Evolutionary conservation across 37 sponge, comb jelly and placozoan species (phyloP), one percentile per base, ranked within the genome.

Genomic region (Halisarca cf. caerulea): DNA sequence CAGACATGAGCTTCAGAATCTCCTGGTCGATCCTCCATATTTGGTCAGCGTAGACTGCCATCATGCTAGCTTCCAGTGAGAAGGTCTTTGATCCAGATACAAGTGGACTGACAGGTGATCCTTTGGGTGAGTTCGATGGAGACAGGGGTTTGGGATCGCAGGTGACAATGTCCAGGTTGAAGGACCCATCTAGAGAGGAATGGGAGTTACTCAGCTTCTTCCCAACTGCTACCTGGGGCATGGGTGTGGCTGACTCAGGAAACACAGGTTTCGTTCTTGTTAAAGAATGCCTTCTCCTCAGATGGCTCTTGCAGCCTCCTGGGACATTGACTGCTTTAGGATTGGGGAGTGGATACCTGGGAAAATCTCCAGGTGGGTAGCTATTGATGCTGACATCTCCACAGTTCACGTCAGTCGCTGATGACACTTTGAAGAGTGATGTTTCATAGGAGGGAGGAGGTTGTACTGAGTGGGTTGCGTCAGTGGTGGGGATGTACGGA

Each of bases 1-100:
- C 88, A 61, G 92, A 85, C 18, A 87, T 78, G 0, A 91, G 70
- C 51, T 91, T 85, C 30, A 87, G 59, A 17, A 91, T 85, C 58
- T 85, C 80, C 79, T 82, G 81, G 82, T 91, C 92, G 32, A 91
- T 21, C 17, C 85, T 75, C 18, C 15, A 69, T 30, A 90, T 85
- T 30, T 82, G 58, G 27, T 81, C 51, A 28, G 62, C 82, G 43
- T 64, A 74, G 51, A 59, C 66, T 42, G 40, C 41, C 0, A 73
- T 69, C 82, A 90, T 82, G 23, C 81, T 85, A 8, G 81, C 27
- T 32, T 81, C 78, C 35, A 90, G 45, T 40, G 77, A 8, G 45
- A 18, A 3, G 3, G 41, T 40, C 24, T 25, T 41, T 5, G 41
- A 24, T 1, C 45, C 24, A 2, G 45, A 40, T 11, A 37, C 23